Evolutionary conservation across 2,113 vertebrate species (phyloP).

Genomic region (Larimichthys polyactis): DNA sequence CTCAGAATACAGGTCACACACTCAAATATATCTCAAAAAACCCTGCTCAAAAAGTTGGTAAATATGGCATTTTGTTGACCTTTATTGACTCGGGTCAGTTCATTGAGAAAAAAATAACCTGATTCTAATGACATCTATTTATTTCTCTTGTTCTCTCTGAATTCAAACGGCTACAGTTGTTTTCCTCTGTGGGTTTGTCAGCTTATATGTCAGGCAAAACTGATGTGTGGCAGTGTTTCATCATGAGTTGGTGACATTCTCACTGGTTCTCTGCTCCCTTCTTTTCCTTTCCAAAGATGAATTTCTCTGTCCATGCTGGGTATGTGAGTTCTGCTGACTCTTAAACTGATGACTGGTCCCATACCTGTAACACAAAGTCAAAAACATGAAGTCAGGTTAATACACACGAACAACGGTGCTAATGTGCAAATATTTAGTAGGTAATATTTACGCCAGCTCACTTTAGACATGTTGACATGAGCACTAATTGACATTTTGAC

Average conservation of each 20-base stretch:
- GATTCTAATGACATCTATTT: constrained; percentile 61
- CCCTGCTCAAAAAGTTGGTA: constrained; percentile 46
- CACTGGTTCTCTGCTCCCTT: constrained; percentile 48
- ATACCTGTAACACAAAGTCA: constrained; percentile 75
- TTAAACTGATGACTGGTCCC: constrained; percentile 97
- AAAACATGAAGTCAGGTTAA: not conserved
- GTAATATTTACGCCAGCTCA: not conserved
- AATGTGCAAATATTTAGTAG: not conserved
- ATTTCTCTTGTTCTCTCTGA: constrained; percentile 22
- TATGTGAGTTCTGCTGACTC: constrained; percentile 38
- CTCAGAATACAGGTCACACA: constrained; percentile 18
- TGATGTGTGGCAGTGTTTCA: constrained; percentile 76
- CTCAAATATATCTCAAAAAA: constrained; percentile 31
- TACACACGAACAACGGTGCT: too few relatives aligned
- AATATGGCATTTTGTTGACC: constrained; percentile 57
- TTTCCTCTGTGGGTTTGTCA: constrained; percentile 52
- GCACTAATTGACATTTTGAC: not conserved
- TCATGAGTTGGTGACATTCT: constrained; percentile 61
- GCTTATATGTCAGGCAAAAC: constrained; percentile 51
- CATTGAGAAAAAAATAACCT: constrained; percentile 50
- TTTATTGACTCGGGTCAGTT: constrained; percentile 28
- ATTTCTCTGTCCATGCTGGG: constrained; percentile 34
- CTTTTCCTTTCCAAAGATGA: constrained; percentile 34
- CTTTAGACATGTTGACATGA: not conserved
- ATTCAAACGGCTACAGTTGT: constrained; percentile 41